Base-by-base conservation (phyloP, 2,888 invertebrate species). In the Meloe dianella region DNA sequence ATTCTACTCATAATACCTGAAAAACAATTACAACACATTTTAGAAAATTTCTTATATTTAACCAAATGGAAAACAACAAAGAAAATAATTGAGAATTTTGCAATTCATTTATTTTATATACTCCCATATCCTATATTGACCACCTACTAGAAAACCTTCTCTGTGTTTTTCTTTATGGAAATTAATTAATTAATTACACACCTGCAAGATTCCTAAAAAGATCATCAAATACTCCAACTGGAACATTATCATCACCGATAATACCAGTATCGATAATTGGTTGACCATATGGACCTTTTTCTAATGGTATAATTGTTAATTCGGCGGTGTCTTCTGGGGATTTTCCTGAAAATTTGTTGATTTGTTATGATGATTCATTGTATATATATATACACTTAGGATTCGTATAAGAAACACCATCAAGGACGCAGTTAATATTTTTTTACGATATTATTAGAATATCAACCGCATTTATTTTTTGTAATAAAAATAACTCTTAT, bases 141-240 rank as follows among this genome's bases (percentile, higher is more conserved):
- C 20, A 22, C 20, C 47, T 20, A 51, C 47, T 1, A 8, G 0
- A 5, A 51, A 51, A 22, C 47, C 47, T 51, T 22, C 47, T 22
- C 20, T 51, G n/a, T n/a, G n/a, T 20, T 0, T 10, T 2, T 10
- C 10, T 20, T 51, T 51, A 12, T 20, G 22, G 20, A 10, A 20
- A 17, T 20, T 47, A 8, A 22, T 22, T 22, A 20, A 51, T 22
- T 10, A 51, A 20, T 22, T 41, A n/a, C 6, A 38, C 22, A 51
- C 47, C 47, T 51, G 47, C 47, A 51, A 51, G 22, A 51, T 22
- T 51, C 22, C 22, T 51, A 20, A 51, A 51, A 22, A 51, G 22
- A 10, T 51, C 47, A 20, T 51, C 10, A 22, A 51, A 51, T 9
- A 22, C 1, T 10, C 47, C 47, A 22, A 22, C 10, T 51, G 20